These are phyloP conservation scores for Nasonia vitripennis DNA, from an alignment of 1,140 invertebrate species.

Conservation along the genomic window DNA sequence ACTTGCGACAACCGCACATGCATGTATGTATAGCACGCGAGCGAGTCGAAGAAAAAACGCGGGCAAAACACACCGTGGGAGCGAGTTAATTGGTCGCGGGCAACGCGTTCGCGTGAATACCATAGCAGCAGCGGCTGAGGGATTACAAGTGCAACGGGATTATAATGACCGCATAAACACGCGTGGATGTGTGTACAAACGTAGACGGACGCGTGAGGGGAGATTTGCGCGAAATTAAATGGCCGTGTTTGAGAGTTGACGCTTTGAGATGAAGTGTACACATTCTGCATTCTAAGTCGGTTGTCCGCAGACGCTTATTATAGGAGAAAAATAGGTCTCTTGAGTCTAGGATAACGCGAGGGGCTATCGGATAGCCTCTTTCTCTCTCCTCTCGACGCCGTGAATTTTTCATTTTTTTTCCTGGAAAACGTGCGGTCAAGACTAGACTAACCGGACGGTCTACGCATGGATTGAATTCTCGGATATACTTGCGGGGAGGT, in stretches of 20 bases:
- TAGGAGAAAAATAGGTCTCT: background rate
- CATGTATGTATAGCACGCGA: background rate
- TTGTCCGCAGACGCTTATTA: background rate
- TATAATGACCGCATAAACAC: background rate
- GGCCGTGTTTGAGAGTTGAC: background rate
- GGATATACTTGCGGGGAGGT: background rate
- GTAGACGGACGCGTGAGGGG: background rate
- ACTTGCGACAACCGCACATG: background rate
- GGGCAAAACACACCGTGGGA: conserved; percentile 41
- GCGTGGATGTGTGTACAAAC: background rate
- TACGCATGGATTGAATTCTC: background rate
- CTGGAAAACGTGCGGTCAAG: background rate
- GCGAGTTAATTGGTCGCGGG: conserved; percentile 34
- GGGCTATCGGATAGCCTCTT: background rate
- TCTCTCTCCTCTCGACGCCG: background rate
- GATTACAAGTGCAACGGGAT: background rate
- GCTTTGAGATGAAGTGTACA: too few relatives aligned
- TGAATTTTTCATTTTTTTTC: conserved; percentile 28
- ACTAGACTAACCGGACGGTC: background rate
- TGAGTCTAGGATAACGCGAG: too few relatives aligned
- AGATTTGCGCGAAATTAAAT: too few relatives aligned
- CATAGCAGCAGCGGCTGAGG: background rate
- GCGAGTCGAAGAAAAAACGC: conserved; percentile 2
- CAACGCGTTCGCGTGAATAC: background rate
- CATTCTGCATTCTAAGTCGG: background rate